Evolutionary conservation across 2,888 invertebrate species (phyloP).

Genomic region (Papilio demoleus): DNA sequence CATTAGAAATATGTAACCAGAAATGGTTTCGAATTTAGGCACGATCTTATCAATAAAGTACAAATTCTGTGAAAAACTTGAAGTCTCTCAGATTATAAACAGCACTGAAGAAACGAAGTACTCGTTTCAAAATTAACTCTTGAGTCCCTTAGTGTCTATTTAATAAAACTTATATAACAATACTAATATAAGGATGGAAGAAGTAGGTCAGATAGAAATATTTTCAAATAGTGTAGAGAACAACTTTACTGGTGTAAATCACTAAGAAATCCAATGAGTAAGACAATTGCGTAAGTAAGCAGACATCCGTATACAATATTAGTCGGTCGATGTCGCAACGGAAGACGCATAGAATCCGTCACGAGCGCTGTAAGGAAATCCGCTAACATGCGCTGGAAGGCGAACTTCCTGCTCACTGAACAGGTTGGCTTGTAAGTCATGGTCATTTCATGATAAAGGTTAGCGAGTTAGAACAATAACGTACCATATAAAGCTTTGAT

Average conservation of each 20-base stretch:
- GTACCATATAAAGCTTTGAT: background rate
- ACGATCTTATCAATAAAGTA: no score
- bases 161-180: no score
- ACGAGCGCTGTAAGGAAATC: constrained; percentile 41
- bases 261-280: constrained; percentile 51
- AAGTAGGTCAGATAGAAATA: background rate
- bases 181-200: no score
- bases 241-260: constrained; percentile 40
- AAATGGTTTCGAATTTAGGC: no score
- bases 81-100: no score
- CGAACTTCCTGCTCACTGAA: constrained; percentile 28
- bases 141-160: no score
- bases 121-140: no score
- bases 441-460: constrained; percentile 4
- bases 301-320: constrained; percentile 45
- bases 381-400: constrained; percentile 21
- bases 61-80: no score
- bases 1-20: no score
- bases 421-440: constrained; percentile 1
- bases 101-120: no score
- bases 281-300: constrained; percentile 47
- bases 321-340: constrained; percentile 20
- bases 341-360: constrained; percentile 32
- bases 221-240: background rate
- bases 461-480: background rate